phyloP scores from a whole-genome alignment of 2,113 vertebrate species.

The Oceanodroma tethys region DNA sequence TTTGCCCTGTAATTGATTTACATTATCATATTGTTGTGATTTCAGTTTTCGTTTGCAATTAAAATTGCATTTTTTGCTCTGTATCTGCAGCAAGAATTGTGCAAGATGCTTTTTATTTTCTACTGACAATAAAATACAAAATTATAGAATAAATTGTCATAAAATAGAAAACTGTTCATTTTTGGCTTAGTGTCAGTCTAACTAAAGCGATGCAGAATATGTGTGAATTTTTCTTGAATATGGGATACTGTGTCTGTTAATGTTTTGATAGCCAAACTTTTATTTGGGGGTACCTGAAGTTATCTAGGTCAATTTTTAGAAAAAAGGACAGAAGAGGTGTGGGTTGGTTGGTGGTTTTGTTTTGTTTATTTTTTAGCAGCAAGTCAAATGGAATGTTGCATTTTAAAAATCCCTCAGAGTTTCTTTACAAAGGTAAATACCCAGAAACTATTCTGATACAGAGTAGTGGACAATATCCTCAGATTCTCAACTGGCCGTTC shows the following conservation, averaged over 20 bases:
- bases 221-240: background rate
- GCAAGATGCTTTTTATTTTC: background rate
- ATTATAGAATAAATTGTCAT: background rate
- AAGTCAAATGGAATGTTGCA: background rate
- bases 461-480: background rate
- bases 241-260: background rate
- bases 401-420: background rate
- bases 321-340: background rate
- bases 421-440: background rate
- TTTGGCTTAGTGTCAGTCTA: background rate
- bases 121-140: background rate
- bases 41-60: background rate
- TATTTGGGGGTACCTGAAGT: background rate
- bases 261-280: background rate
- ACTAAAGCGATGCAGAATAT: background rate
- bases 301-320: background rate
- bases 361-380: background rate
- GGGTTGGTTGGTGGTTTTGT: background rate
- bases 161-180: background rate
- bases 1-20: background rate
- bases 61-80: background rate
- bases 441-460: background rate
- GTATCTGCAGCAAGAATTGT: background rate
- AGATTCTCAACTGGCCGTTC: background rate
- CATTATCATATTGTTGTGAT: background rate